These are phyloP conservation scores for Anthoscopus minutus DNA, from an alignment of 2,113 vertebrate species.

Conservation along the genomic window DNA sequence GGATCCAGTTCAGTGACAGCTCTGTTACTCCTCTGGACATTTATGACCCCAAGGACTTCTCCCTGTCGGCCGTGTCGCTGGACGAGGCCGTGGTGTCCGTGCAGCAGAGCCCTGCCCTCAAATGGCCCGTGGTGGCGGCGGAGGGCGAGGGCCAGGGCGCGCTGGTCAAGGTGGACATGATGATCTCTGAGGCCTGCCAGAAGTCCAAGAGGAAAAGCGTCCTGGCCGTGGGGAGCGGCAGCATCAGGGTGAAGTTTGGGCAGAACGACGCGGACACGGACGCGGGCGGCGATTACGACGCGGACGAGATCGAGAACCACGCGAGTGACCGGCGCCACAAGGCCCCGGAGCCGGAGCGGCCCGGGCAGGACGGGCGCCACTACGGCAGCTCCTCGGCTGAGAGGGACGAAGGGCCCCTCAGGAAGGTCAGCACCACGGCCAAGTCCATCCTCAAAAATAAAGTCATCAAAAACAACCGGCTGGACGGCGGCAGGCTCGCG, in stretches of 20 bases:
- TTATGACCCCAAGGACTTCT: constrained; percentile 84
- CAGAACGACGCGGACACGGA: constrained; percentile 66
- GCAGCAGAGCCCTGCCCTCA: constrained; percentile 64
- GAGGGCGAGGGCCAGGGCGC: constrained; percentile 89
- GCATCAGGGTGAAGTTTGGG: constrained; percentile 85
- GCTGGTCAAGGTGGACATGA: constrained; percentile 88
- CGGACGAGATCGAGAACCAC: constrained; percentile 78
- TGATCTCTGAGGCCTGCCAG: constrained; percentile 87
- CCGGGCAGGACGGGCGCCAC: constrained; percentile 71
- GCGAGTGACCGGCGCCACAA: constrained; percentile 79
- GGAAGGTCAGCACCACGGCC: constrained; percentile 75
- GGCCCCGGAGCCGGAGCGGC: constrained; percentile 71
- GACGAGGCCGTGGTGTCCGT: constrained; percentile 81
- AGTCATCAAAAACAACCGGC: constrained; percentile 37
- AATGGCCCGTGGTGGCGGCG: constrained; percentile 81
- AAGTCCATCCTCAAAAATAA: constrained; percentile 71
- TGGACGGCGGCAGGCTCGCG: constrained; percentile 70
- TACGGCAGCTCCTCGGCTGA: constrained; percentile 76
- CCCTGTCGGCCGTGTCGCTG: constrained; percentile 82
- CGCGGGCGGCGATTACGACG: constrained; percentile 63
- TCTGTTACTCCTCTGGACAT: constrained; percentile 88
- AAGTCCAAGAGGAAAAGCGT: constrained; percentile 91
- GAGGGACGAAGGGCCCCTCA: constrained; percentile 73
- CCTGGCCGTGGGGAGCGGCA: constrained; percentile 82
- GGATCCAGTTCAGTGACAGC: constrained; percentile 96